phyloP scores from a whole-genome alignment of 2,113 vertebrate genomes.

The Phalacrocorax pelagicus region DNA sequence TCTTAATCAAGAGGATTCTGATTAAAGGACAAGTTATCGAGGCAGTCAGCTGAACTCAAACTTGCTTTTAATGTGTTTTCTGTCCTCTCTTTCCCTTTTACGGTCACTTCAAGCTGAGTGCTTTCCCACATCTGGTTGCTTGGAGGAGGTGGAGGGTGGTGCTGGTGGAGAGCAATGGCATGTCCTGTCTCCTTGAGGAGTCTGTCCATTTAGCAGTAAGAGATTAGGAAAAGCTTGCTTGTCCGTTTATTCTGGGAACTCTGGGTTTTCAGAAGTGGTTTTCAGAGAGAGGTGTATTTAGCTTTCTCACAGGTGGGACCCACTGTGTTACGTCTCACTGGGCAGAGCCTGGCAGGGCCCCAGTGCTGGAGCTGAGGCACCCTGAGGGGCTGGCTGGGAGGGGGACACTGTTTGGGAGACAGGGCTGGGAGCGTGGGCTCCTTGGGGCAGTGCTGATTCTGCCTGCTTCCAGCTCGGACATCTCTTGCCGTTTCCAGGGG shows the following conservation, averaged over 20 bases:
- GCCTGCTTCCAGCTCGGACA: neutral
- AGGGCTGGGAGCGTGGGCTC: neutral
- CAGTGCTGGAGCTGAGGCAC: neutral
- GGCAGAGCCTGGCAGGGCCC: neutral
- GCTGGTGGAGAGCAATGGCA: neutral
- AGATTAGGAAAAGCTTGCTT: neutral
- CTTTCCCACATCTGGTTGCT: neutral
- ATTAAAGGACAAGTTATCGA: neutral
- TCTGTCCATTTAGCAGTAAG: neutral
- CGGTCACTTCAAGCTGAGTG: neutral
- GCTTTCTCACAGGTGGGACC: neutral
- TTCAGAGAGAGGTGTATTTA: neutral
- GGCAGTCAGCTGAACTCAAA: neutral
- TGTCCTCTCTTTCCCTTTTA: neutral
- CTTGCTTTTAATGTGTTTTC: neutral
- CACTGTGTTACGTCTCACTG: neutral
- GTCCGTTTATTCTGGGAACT: neutral
- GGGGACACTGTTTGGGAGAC: fast-evolving
- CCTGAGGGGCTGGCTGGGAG: neutral
- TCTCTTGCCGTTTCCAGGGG: neutral
- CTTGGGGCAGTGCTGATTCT: neutral
- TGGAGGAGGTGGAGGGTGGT: neutral
- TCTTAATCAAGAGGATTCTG: neutral
- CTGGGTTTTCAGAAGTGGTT: neutral
- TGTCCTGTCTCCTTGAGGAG: neutral